Evolutionary conservation across 2,888 invertebrate genomes (phyloP), one percentile per base, ranked within the genome.

Genomic region (Dasypolia templi): DNA sequence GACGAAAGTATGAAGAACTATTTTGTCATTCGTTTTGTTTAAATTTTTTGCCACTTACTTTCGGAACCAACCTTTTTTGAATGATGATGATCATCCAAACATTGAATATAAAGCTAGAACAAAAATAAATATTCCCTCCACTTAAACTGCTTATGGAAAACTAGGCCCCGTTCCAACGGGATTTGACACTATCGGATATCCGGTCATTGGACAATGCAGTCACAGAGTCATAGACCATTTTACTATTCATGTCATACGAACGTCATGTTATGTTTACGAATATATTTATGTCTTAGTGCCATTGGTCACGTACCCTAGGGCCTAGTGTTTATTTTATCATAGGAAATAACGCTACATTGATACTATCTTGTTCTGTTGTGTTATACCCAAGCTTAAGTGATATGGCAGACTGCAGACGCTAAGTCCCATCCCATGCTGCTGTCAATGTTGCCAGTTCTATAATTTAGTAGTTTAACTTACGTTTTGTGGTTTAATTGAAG

Each of bases 101-200:
- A 32, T 42, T 44, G 2, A 35, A 53, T 66, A 19, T 7, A 53
- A 32, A 46, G 29, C 19, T 44, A 1, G 6, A 61, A 61, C 29
- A 35, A 17, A 22, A 72, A 39, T 1, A 44, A 29, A 56, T 80
- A 74, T 62, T 79, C 29, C 80, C 7, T 7, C 26, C 35, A 56
- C 51, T 29, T 14, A 35, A 65, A 69, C 55, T 39, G 65, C 49
- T 69, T 77, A 84, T 56, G 68, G 84, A 81, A 81, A 81, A 84
- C 71, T 82, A 84, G 84, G 85, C 66, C 71, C 71, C 29, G 74
- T 58, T 46, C 32, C 70, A 82, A 82, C 82, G 82, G 82, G 82
- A 82, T 78, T 82, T 68, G 69, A 72, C 66, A 70, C 35, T 64
- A 70, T 85, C 66, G 82, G 82, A 82, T 82, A 82, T 82, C 82